A percentile compares a stretch with the other conserved stretches of the same genome.
Evolutionary conservation across 2,888 invertebrate genomes (phyloP).

Genomic region (Andrena dorsata): DNA sequence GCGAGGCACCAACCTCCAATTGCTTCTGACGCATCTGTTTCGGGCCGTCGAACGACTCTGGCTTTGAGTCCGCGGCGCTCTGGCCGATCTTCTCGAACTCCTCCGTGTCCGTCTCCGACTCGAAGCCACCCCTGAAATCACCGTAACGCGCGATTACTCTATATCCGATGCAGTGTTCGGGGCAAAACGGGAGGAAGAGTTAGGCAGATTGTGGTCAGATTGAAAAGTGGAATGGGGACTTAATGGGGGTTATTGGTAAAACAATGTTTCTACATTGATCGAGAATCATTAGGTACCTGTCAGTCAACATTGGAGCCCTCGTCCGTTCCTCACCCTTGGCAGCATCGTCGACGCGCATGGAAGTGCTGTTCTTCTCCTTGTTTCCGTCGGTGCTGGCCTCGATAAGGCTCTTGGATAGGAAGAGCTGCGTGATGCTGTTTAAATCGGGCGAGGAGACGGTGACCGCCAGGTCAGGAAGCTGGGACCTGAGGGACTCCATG

Average conservation of each 20-base stretch:
- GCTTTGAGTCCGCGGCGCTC: conserved; percentile 78
- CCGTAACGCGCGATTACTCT: background rate
- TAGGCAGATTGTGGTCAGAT: no score
- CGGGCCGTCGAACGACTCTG: conserved; percentile 77
- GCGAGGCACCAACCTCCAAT: conserved; percentile 84
- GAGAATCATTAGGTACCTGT: conserved; percentile 75
- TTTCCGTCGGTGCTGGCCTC: conserved; percentile 77
- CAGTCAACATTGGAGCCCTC: conserved; percentile 75
- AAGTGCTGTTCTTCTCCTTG: conserved; percentile 79
- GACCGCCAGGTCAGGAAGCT: conserved; percentile 89
- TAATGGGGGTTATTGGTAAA: background rate
- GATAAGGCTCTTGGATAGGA: conserved; percentile 86
- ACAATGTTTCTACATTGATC: background rate
- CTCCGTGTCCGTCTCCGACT: conserved; percentile 93
- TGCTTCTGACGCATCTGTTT: conserved; percentile 78
- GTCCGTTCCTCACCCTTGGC: conserved; percentile 73
- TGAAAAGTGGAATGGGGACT: no score
- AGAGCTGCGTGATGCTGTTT: conserved; percentile 90
- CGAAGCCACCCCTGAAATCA: conserved; percentile 88
- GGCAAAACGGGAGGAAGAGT: no score
- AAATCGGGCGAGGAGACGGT: conserved; percentile 90
- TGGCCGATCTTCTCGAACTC: conserved; percentile 93
- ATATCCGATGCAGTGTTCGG: background rate
- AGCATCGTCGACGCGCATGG: conserved; percentile 75
- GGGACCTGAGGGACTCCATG: conserved; percentile 88